Base-by-base conservation (phyloP, 2,888 invertebrate genomes). In the Agrilus biguttatus region DNA sequence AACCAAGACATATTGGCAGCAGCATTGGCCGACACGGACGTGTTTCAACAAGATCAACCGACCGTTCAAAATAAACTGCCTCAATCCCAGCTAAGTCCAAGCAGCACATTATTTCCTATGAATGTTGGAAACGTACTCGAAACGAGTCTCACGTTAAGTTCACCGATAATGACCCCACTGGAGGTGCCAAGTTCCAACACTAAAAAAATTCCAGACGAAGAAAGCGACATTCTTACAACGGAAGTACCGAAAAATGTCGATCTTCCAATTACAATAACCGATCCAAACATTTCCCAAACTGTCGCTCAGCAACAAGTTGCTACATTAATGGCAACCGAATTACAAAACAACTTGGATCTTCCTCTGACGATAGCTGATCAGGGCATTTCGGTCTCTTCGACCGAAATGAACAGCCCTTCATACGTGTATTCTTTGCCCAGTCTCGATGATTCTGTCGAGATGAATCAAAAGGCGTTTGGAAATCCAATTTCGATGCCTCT, bases 131-230 rank as follows among this genome's bases (percentile, higher is more conserved):
- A 77, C 48, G 82, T 84, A 0, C 74, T 79, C 4, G 86, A 85
- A 61, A 86, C 86, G 0, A 85, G 82, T 51, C 71, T 82, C 5
- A 68, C 85, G 13, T 75, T 84, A 57, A 83, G 80, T 61, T 83
- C 78, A 2, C 79, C 87, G 0, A 87, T 87, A 41, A 87, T 87
- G 87, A 82, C 86, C 2, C 80, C 86, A 0, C 65, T 82, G 21
- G 86, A 86, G 62, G 73, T 80, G 19, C 83, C 84, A 5, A 77
- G 58, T 54, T 66, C 49, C 48, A 68, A 57, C 59, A 65, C 43
- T 49, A 70, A 54, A 56, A 70, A 56, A 52, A 63, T 58, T 41
- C 54, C 52, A 41, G 60, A 59, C 42, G 59, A 58, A 36, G 63
- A 64, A 49, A 51, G 55, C 5, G 61, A 64, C 41, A 59, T 66